A percentile compares a stretch with the other conserved stretches of the same genome.
Evolutionary conservation across 2,888 invertebrate genomes (phyloP).

Genomic region (Dynastes tityus): DNA sequence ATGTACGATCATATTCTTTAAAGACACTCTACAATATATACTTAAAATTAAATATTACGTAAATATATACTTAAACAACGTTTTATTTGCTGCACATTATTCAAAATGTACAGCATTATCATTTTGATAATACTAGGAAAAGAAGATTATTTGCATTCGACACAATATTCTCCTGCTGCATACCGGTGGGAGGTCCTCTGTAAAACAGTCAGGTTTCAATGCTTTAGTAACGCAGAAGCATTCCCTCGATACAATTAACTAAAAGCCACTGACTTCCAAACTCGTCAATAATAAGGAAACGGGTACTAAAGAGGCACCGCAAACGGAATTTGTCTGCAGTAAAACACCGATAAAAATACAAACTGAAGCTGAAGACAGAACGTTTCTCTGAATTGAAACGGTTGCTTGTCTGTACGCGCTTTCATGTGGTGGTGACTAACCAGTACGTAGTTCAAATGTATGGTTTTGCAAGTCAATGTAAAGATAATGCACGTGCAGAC

Average conservation of each 20-base stretch:
- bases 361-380: neutral
- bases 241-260: slow-evolving; percentile 13
- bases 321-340: slow-evolving; percentile 9
- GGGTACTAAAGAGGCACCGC: slow-evolving; percentile 4
- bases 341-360: slow-evolving; percentile 15
- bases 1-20: too few species aligned
- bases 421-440: slow-evolving; percentile 16
- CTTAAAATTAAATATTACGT: too few species aligned
- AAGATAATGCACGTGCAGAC: slow-evolving; percentile 22
- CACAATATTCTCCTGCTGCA: too few species aligned
- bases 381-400: slow-evolving; percentile 1
- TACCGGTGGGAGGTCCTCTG: too few species aligned
- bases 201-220: too few species aligned
- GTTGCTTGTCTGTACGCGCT: slow-evolving; percentile 1
- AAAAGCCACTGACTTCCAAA: slow-evolving; percentile 18
- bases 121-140: too few species aligned
- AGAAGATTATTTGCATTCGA: too few species aligned
- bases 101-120: too few species aligned
- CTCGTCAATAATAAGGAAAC: slow-evolving; percentile 19
- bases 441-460: slow-evolving; percentile 21
- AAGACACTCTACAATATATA: too few species aligned
- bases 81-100: too few species aligned
- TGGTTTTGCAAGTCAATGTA: slow-evolving; percentile 33
- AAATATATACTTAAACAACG: too few species aligned
- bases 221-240: neutral